Evolutionary conservation across 2,113 vertebrate genomes (phyloP).

Genomic region (Grallaria varia): DNA sequence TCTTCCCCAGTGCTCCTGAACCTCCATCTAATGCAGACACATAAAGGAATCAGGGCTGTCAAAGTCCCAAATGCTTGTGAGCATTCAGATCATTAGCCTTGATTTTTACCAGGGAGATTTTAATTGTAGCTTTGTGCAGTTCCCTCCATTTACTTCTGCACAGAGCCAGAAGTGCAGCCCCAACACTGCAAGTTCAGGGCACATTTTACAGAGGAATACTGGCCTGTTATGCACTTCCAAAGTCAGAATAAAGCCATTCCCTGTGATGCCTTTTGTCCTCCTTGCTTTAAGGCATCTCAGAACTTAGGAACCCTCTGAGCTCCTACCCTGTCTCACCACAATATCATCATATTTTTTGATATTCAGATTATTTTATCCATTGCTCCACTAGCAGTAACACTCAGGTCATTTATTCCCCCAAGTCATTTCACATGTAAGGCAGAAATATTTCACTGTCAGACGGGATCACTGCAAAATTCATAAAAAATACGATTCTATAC

Average conservation of each 20-base stretch:
- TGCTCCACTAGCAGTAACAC: not conserved
- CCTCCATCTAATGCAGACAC: not conserved
- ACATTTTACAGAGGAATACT: not conserved
- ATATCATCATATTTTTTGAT: rapidly evolving
- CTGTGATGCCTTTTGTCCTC: not conserved
- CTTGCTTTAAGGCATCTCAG: not conserved
- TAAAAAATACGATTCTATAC: not conserved
- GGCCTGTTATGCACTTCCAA: not conserved
- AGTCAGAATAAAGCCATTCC: not conserved
- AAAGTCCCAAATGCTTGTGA: not conserved
- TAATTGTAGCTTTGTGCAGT: not conserved
- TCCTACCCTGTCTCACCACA: not conserved
- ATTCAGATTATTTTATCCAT: not conserved
- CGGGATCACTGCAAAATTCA: not conserved
- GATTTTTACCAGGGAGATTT: not conserved
- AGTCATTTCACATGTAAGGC: not conserved
- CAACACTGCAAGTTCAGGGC: not conserved
- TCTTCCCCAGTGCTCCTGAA: conserved; percentile 18
- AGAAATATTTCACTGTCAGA: not conserved
- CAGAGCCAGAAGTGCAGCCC: not conserved
- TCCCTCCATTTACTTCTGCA: not conserved
- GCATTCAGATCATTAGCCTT: not conserved
- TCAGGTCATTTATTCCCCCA: not conserved
- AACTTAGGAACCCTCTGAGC: not conserved
- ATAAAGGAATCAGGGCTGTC: not conserved